Evolutionary conservation across 2,113 vertebrate genomes (phyloP).

Genomic region (Sisor rabdophorus): DNA sequence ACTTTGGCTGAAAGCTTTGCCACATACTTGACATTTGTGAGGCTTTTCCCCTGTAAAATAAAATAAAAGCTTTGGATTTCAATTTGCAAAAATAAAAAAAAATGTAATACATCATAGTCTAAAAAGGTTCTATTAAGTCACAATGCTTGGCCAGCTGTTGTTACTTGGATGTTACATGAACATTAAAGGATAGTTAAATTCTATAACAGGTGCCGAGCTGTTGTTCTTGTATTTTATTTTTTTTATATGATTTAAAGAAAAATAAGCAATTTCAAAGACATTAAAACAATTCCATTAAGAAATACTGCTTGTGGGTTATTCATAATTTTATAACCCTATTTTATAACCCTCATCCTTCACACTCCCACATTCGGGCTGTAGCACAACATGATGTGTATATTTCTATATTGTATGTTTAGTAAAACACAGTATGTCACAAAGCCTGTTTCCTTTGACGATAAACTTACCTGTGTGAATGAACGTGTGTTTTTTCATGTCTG

Average conservation of each 20-base stretch:
- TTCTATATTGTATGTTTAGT: not conserved
- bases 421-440: not conserved
- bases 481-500: conserved; percentile 99
- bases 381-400: not conserved
- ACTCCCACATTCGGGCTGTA: not conserved
- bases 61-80: no score
- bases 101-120: not conserved
- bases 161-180: no score
- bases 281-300: not conserved
- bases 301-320: not conserved
- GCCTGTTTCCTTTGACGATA: not conserved
- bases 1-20: conserved; percentile 98
- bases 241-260: not conserved
- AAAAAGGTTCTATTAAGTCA: not conserved
- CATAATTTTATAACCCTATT: not conserved
- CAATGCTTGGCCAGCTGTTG: not conserved
- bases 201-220: not conserved
- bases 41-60: conserved; percentile 88
- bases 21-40: conserved; percentile 98
- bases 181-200: not conserved
- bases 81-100: no score
- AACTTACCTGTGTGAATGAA: conserved; percentile 92
- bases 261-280: no score
- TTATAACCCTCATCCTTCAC: not conserved
- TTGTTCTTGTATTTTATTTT: not conserved